These are phyloP conservation scores for Phrynosoma platyrhinos DNA, from an alignment of 2,113 vertebrate species.

Conservation along the genomic window DNA sequence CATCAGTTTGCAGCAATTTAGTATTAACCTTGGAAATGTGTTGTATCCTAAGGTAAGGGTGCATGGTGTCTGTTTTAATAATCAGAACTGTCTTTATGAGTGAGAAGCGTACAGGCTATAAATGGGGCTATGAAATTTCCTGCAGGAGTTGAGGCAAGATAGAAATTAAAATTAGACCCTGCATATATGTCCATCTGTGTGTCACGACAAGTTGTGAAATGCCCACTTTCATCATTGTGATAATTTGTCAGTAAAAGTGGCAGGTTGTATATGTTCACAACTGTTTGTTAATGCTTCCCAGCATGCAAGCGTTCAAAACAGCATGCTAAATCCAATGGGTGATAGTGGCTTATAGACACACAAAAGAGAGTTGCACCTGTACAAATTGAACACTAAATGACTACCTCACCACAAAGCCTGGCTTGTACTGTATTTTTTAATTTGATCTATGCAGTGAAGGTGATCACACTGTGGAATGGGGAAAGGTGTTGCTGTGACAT, in stretches of 20 bases:
- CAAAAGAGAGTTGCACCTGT: neutral
- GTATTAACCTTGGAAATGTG: neutral
- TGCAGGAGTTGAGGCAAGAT: neutral
- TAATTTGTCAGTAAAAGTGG: conserved; percentile 40
- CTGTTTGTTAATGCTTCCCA: conserved; percentile 11
- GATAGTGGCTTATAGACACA: neutral
- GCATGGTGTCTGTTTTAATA: neutral
- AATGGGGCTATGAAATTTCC: neutral
- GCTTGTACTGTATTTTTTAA: neutral
- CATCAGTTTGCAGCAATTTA: neutral
- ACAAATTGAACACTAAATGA: neutral
- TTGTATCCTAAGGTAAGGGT: neutral
- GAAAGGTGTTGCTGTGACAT: rapidly evolving
- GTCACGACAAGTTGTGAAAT: conserved; percentile 31
- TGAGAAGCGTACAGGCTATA: neutral
- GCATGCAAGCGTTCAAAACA: neutral
- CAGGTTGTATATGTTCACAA: conserved; percentile 21
- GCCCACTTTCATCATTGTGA: conserved; percentile 39
- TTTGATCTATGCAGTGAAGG: neutral
- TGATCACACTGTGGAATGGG: rapidly evolving
- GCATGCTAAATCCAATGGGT: neutral
- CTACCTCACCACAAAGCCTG: neutral
- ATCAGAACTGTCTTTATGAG: neutral
- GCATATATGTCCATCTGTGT: neutral
- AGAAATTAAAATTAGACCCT: conserved; percentile 8